A percentile compares a stretch with the other conserved stretches of the same genome.
These are phyloP conservation scores for Melanotaenia duboulayi DNA, from an alignment of 2,113 vertebrate species.

Conservation along the genomic window DNA sequence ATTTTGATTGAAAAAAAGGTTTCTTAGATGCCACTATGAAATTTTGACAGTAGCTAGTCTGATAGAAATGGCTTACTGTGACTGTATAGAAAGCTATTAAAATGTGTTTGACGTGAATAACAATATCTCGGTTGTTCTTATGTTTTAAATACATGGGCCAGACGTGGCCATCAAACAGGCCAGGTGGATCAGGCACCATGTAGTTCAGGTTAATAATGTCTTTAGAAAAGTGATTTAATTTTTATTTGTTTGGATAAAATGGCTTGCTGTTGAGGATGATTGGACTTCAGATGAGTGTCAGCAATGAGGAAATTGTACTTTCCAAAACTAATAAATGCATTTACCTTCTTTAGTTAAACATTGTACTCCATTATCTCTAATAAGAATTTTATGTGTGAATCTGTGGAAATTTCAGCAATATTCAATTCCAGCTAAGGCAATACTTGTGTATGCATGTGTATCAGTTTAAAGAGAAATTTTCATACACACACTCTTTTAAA, in stretches of 20 bases:
- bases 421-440: background rate
- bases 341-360: background rate
- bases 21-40: background rate
- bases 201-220: conserved; percentile 39
- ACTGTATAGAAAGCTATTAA: too few relatives aligned
- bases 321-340: background rate
- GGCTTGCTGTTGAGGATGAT: conserved; percentile 51
- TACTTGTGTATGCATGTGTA: conserved; percentile 17
- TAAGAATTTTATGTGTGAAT: background rate
- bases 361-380: background rate
- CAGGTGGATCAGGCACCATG: too few relatives aligned
- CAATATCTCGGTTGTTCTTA: too few relatives aligned
- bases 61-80: too few relatives aligned
- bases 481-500: conserved; percentile 9
- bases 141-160: too few relatives aligned
- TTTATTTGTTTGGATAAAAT: conserved; percentile 53
- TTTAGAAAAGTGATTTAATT: conserved; percentile 45
- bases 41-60: conserved; percentile 10
- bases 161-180: too few relatives aligned
- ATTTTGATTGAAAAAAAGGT: conserved; percentile 14
- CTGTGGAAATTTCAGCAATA: background rate
- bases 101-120: conserved; percentile 17
- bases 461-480: conserved; percentile 19
- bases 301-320: background rate
- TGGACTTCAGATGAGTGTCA: conserved; percentile 17